Evolutionary conservation across 2,797 vertebrate genomes (phyloP), one percentile per base, ranked within the genome.

Genomic region (Jordanella pulchra): DNA sequence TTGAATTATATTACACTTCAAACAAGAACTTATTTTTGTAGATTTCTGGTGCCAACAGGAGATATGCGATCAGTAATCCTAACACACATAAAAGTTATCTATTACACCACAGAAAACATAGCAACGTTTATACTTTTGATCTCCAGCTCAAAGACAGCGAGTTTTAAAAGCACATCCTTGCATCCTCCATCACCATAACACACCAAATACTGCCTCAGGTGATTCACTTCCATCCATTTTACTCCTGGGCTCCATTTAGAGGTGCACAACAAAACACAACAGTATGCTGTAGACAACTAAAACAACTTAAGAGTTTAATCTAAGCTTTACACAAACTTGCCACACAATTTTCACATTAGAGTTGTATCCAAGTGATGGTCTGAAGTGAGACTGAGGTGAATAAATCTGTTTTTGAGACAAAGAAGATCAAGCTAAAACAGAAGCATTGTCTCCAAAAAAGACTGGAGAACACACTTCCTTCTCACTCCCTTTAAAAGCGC

Each of bases 41-140:
- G 42, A 64, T 54, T 58, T 4, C 5, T 15, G 42, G 18, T 21
- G 15, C 4, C 44, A 61, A n/a, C 7, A 47, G 42, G 9, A n/a
- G n/a, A 14, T 39, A 32, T 51, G 42, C 4, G 60, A 66, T 72
- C 53, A 65, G 55, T 70, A 56, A 71, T 66, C 42, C 25, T 4
- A 67, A 72, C 67, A 12, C 42, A 50, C 48, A 32, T 44, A 69
- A 48, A 76, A 1, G 25, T 67, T n/a, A 60, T 54, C 4, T 45
- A 48, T 14, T 42, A 28, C 51, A 72, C 61, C 56, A 42, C 28
- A 76, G 61, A 5, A 45, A 35, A 23, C 28, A 60, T 71, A 27
- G 55, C 13, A 0, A 35, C 15, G 56, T 51, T 30, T 21, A 10
- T 39, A 12, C 4, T 48, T 27, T 30, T 66, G 27, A 66, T 48